Conservation (phyloP, 1,140 invertebrate genomes). For the Metaphire vulgaris region DNA sequence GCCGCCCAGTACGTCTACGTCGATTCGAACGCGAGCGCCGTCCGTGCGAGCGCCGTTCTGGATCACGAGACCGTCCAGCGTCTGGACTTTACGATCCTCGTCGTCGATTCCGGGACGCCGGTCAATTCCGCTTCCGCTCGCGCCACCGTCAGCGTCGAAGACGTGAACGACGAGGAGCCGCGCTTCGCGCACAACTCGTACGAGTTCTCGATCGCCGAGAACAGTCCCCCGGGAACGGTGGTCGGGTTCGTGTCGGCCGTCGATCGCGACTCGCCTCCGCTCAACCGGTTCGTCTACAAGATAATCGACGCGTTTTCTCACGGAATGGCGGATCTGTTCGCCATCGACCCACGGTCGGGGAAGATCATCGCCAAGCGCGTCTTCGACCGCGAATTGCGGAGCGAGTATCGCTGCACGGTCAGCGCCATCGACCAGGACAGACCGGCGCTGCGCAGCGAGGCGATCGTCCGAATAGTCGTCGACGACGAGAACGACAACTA, state of each 20-base stretch:
- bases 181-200: not conserved
- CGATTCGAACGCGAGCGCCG: not conserved
- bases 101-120: not conserved
- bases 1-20: not conserved
- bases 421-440: constrained; percentile 7
- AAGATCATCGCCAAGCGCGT: constrained; percentile 7
- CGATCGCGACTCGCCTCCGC: constrained; percentile 4
- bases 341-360: constrained; percentile 3
- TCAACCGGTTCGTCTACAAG: constrained; percentile 16
- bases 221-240: constrained; percentile 6
- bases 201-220: constrained; percentile 13
- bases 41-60: constrained; percentile 3
- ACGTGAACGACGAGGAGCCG: constrained; percentile 20
- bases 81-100: constrained; percentile 6
- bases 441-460: not conserved
- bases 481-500: constrained; percentile 14
- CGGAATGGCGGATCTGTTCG: not conserved
- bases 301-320: constrained; percentile 4
- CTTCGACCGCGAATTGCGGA: constrained; percentile 12
- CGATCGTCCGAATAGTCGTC: not conserved
- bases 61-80: constrained; percentile 6
- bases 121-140: not conserved
- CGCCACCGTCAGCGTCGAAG: not conserved
- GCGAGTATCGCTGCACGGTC: constrained; percentile 7
- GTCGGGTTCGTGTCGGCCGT: constrained; percentile 14